Evolutionary conservation across 2,888 invertebrate genomes (phyloP).

Genomic region (Chrysomela aeneicollis): DNA sequence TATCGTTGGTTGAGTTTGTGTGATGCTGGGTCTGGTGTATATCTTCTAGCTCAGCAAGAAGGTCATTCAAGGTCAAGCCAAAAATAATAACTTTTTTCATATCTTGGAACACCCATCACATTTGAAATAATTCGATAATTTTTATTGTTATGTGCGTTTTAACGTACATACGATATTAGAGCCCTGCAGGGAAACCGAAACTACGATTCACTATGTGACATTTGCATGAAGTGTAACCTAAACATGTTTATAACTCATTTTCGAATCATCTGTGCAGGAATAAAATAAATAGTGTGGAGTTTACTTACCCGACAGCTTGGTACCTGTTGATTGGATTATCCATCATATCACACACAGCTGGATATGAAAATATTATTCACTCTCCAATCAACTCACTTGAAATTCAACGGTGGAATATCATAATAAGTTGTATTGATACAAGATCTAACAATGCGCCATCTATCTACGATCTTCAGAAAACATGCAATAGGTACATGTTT

Average conservation of each 20-base stretch:
- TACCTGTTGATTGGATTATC: background rate
- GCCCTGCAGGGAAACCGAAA: background rate
- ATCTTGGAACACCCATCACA: background rate
- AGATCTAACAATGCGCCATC: background rate
- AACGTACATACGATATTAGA: background rate
- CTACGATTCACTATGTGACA: background rate
- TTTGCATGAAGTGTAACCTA: background rate
- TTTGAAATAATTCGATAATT: background rate
- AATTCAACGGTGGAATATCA: background rate
- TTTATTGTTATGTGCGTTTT: background rate
- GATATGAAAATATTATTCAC: background rate
- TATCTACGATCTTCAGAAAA: background rate
- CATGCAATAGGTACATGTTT: background rate
- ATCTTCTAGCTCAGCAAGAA: slow-evolving; percentile 16
- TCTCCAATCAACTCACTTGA: background rate
- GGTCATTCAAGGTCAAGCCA: slow-evolving; percentile 17
- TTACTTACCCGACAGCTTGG: background rate
- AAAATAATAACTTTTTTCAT: background rate
- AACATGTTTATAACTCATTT: slow-evolving; percentile 1
- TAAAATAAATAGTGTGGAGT: background rate
- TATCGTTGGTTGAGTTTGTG: slow-evolving; percentile 14
- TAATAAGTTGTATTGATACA: background rate
- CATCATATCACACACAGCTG: background rate
- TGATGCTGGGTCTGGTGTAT: slow-evolving; percentile 3
- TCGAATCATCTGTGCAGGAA: background rate